phyloP scores from a whole-genome alignment of 2,113 vertebrate species.

The Zootoca vivipara region DNA sequence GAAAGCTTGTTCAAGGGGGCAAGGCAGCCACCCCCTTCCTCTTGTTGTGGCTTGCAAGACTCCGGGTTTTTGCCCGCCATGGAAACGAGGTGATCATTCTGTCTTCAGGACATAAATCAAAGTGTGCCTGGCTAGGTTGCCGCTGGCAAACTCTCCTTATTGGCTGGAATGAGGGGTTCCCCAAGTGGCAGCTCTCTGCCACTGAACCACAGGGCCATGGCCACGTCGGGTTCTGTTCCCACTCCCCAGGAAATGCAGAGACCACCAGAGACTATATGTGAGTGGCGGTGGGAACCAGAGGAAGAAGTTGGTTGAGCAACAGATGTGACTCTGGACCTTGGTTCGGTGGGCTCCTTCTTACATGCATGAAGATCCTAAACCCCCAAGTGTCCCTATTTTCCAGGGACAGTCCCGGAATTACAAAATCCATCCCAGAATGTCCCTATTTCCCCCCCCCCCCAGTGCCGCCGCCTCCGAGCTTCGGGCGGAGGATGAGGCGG shows the following conservation, averaged over 20 bases:
- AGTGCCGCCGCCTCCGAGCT: too few relatives aligned
- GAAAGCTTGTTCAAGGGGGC: background rate
- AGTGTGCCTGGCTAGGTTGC: background rate
- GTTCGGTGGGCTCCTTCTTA: too few relatives aligned
- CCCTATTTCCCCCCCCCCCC: too few relatives aligned
- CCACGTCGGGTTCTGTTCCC: background rate
- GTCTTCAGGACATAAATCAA: background rate
- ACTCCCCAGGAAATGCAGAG: too few relatives aligned
- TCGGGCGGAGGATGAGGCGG: too few relatives aligned
- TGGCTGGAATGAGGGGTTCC: background rate
- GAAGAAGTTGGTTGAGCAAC: background rate
- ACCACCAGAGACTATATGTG: too few relatives aligned
- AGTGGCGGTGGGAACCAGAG: background rate
- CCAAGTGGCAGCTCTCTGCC: too few relatives aligned
- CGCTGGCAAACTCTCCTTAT: background rate
- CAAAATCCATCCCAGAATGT: too few relatives aligned
- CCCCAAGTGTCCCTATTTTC: too few relatives aligned
- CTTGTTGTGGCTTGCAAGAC: background rate
- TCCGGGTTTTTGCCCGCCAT: background rate
- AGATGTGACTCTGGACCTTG: too few relatives aligned
- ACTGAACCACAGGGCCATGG: background rate
- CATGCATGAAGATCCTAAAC: too few relatives aligned
- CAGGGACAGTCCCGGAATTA: too few relatives aligned
- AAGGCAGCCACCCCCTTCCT: background rate
- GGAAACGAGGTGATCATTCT: background rate